phyloP scores from a whole-genome alignment of 2,113 vertebrate species.

The Vimba vimba region DNA sequence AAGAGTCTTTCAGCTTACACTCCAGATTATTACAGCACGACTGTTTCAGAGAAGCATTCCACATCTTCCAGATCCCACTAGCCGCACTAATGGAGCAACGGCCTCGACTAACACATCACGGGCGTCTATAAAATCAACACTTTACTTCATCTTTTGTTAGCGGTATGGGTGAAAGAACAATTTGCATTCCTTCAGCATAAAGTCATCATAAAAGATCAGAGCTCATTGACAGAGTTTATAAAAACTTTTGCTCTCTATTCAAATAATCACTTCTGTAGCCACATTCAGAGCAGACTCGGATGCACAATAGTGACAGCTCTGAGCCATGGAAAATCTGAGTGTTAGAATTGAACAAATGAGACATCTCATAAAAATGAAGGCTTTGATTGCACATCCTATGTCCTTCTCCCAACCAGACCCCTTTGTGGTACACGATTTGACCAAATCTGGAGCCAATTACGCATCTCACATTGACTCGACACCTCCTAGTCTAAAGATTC shows the following conservation, averaged over 20 bases:
- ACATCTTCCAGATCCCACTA: slow-evolving; percentile 51
- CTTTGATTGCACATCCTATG: slow-evolving; percentile 60
- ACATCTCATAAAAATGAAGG: slow-evolving; percentile 60
- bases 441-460: slow-evolving; percentile 43
- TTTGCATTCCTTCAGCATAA: slow-evolving; percentile 60
- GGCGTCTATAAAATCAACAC: slow-evolving; percentile 67
- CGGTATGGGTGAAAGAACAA: slow-evolving; percentile 35
- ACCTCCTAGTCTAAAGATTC: neutral
- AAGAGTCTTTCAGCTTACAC: slow-evolving; percentile 58
- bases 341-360: slow-evolving; percentile 56
- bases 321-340: slow-evolving; percentile 71
- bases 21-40: slow-evolving; percentile 58
- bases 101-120: slow-evolving; percentile 60
- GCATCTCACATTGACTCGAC: slow-evolving; percentile 35
- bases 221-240: slow-evolving; percentile 61
- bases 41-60: slow-evolving; percentile 44
- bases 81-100: slow-evolving; percentile 50
- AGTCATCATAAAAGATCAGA: slow-evolving; percentile 67
- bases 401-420: slow-evolving; percentile 12
- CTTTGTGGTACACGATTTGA: slow-evolving; percentile 7
- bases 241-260: slow-evolving; percentile 62
- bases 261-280: slow-evolving; percentile 65
- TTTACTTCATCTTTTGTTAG: slow-evolving; percentile 61
- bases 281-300: slow-evolving; percentile 39
- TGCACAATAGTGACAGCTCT: slow-evolving; percentile 58